Conservation (phyloP, 2,113 vertebrate genomes). For the Apteryx owenii region DNA sequence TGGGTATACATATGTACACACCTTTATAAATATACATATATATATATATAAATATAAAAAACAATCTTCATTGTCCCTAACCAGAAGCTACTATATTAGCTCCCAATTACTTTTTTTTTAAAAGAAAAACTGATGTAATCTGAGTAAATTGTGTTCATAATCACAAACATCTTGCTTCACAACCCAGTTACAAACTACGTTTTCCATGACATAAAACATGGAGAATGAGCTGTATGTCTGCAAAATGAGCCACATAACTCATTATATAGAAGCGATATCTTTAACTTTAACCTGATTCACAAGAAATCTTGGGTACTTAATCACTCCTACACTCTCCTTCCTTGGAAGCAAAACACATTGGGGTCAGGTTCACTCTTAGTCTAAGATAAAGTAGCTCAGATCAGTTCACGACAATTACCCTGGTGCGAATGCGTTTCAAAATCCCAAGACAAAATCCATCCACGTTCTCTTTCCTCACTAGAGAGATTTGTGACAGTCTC, state of each 20-base stretch:
- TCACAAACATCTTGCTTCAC: not conserved
- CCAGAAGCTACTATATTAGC: not conserved
- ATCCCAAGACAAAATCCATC: not conserved
- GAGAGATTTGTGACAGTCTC: not conserved
- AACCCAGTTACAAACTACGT: not conserved
- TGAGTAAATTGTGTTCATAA: not conserved
- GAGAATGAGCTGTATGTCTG: not conserved
- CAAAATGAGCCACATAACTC: not conserved
- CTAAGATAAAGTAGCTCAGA: not conserved
- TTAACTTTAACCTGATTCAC: not conserved
- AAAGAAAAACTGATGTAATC: not conserved
- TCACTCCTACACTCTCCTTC: not conserved
- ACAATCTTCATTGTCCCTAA: not conserved
- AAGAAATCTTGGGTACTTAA: not conserved
- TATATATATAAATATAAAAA: not conserved
- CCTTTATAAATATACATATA: too few relatives aligned
- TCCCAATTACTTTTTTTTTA: not conserved
- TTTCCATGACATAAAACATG: not conserved
- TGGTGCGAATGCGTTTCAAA: not conserved
- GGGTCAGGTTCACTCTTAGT: not conserved
- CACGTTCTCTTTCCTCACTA: not conserved
- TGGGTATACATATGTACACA: not conserved
- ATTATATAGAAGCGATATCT: not conserved
- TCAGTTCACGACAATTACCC: not conserved
- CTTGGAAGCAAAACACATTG: not conserved